Base-by-base conservation (phyloP, 2,888 invertebrate species). In the Cantharis rustica region DNA sequence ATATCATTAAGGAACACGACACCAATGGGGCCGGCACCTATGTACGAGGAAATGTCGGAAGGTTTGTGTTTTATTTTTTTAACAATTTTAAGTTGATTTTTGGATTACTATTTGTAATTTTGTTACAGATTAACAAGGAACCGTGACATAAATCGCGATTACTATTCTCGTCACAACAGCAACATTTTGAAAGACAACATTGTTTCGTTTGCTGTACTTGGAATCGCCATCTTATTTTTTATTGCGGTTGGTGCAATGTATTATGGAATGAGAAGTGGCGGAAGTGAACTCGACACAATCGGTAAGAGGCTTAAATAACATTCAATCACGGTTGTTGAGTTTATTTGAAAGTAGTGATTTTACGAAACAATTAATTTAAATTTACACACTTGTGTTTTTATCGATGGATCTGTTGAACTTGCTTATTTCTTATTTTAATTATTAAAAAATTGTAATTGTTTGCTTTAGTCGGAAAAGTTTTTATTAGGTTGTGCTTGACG, bases 181-280 rank as follows among this genome's bases (percentile, higher is more conserved):
- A 76, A 70, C 71, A 75, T 71, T 16, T 86, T 91, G 80, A 91
- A 90, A 83, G 91, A 91, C 83, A 92, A 92, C 83, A 87, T 93
- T 68, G 92, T 93, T 72, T 93, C 93, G 1, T 90, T 92, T 79
- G 89, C 92, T 63, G 89, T 94, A 63, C 90, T 93, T 75, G 91
- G 89, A 16, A 88, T 91, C 63, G 91, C 91, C 9, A 89, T 91
- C 75, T 88, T 92, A 85, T 94, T 94, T 89, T 92, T 94, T 89
- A 88, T 92, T 85, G 88, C 91, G 82, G 89, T 94, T 83, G 91
- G 91, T 82, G 91, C 93, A 83, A 89, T 93, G 88, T 94, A 94
- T 87, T 89, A 93, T 87, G 93, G 93, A 82, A 93, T 92, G 87
- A 90, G 89, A 85, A 90, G 90, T 76, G 91, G 92, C 81, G 90